Percentiles rank a stretch among this genome's conserved stretches.
Evolutionary conservation across 2,888 invertebrate species (phyloP).

Genomic region (Clostera curtula): DNA sequence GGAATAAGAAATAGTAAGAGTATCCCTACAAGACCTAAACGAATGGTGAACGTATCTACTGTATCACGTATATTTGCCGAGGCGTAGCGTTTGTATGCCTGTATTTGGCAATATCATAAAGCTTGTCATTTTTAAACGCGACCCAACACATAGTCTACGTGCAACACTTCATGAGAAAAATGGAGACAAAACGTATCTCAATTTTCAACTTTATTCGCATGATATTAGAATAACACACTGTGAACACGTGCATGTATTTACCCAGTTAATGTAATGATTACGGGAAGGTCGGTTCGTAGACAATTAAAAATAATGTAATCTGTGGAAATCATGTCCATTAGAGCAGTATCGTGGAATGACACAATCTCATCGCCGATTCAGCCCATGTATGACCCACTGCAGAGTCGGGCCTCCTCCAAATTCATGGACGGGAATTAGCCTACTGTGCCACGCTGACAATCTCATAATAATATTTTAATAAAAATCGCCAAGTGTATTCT

Average conservation of each 20-base stretch:
- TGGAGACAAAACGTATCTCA: too few species aligned
- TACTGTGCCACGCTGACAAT: too few species aligned
- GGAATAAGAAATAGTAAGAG: background rate
- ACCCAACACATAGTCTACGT: conserved; percentile 8
- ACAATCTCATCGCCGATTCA: background rate
- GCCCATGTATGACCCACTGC: background rate
- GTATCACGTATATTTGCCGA: conserved; percentile 10
- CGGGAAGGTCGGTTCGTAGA: background rate
- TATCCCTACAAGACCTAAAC: background rate
- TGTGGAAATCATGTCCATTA: background rate
- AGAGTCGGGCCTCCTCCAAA: too few species aligned
- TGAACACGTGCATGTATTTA: too few species aligned
- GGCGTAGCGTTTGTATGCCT: conserved; percentile 16
- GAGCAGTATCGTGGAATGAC: background rate
- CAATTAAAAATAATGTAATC: background rate
- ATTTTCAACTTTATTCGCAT: too few species aligned
- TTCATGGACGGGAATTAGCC: too few species aligned
- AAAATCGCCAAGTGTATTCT: too few species aligned
- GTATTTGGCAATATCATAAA: conserved; percentile 4
- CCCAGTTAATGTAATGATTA: too few species aligned
- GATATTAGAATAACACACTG: too few species aligned
- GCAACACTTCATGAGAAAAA: too few species aligned
- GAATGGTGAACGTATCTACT: background rate
- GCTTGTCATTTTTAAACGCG: conserved; percentile 20
- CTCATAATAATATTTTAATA: too few species aligned